Evolutionary conservation across 1,140 invertebrate species (phyloP).

Genomic region (Aplysia californica): DNA sequence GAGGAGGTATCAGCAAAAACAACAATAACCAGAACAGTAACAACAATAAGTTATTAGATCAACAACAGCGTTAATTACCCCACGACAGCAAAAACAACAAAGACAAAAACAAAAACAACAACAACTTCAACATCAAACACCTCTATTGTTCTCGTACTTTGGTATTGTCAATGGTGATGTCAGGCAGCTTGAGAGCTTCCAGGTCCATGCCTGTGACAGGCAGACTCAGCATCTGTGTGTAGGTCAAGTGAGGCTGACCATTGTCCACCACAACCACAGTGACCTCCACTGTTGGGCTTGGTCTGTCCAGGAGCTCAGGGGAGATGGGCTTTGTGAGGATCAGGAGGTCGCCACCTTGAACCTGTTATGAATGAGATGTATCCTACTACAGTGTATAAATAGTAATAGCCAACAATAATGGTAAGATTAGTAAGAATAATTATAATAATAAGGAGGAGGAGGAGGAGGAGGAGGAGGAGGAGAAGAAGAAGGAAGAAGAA

Average conservation of each 20-base stretch:
- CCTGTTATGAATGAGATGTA: slow-evolving; percentile 22
- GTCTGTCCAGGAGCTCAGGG: slow-evolving; percentile 18
- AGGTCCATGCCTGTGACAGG: slow-evolving; percentile 44
- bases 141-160: slow-evolving; percentile 7
- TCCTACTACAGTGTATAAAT: background rate
- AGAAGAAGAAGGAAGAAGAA: too few relatives aligned
- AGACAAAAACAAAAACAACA: too few relatives aligned
- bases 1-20: too few relatives aligned
- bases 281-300: slow-evolving; percentile 37
- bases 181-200: slow-evolving; percentile 38
- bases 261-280: slow-evolving; percentile 44
- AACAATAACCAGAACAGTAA: too few relatives aligned
- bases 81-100: too few relatives aligned
- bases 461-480: background rate
- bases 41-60: too few relatives aligned
- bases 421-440: too few relatives aligned
- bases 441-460: too few relatives aligned
- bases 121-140: too few relatives aligned
- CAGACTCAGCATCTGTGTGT: slow-evolving; percentile 39
- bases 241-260: slow-evolving; percentile 36
- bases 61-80: too few relatives aligned
- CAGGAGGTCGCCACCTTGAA: slow-evolving; percentile 31
- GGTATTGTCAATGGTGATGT: slow-evolving; percentile 34
- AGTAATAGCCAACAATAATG: background rate
- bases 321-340: slow-evolving; percentile 35